Conservation (phyloP, 2,113 vertebrate species). For the Meles meles region DNA sequence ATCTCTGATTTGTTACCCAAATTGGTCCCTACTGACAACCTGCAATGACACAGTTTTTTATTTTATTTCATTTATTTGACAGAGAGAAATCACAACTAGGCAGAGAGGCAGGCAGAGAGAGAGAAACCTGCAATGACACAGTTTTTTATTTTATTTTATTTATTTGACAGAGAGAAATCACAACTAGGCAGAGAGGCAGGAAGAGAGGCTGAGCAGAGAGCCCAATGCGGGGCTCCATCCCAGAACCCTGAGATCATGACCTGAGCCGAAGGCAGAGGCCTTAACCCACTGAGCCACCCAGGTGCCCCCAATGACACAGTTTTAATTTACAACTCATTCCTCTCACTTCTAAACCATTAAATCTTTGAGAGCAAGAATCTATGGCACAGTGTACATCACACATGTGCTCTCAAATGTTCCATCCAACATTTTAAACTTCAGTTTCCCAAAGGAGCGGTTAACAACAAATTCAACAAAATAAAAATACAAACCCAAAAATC, state of each 20-base stretch:
- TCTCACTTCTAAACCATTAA: background rate
- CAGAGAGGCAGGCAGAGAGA: too few relatives aligned
- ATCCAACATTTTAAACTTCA: background rate
- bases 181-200: too few relatives aligned
- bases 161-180: too few relatives aligned
- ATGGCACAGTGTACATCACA: background rate
- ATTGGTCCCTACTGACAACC: background rate
- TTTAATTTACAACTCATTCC: background rate
- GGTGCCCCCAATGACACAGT: background rate
- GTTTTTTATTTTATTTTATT: too few relatives aligned
- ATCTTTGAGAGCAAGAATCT: background rate
- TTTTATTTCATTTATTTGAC: too few relatives aligned
- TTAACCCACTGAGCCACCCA: too few relatives aligned
- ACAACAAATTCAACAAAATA: slow-evolving; percentile 17
- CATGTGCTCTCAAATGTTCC: background rate
- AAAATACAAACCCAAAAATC: background rate
- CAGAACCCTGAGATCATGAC: too few relatives aligned
- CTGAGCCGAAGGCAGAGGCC: too few relatives aligned
- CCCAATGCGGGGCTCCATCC: too few relatives aligned
- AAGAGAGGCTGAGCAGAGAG: too few relatives aligned
- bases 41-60: background rate
- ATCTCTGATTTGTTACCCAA: background rate
- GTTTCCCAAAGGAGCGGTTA: background rate
- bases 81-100: too few relatives aligned
- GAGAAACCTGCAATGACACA: too few relatives aligned